Evolutionary conservation across 2,113 vertebrate genomes (phyloP), one percentile per base, ranked within the genome.

Genomic region (Prietella phreatophila): DNA sequence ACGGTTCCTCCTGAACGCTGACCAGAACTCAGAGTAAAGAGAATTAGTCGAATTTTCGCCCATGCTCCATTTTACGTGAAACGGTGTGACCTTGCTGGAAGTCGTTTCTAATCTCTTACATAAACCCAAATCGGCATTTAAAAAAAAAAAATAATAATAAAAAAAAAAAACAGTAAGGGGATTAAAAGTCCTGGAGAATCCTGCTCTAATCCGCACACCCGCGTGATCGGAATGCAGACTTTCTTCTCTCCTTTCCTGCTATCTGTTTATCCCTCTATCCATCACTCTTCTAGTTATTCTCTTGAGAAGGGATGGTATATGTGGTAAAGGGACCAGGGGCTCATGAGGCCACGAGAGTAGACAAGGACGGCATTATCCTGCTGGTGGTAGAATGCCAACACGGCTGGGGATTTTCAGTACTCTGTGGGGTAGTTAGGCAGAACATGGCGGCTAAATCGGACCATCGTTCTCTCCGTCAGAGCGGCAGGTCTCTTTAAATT

Each of bases 131-230:
- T 67, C 61, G 83, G 92, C 89, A 91, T 93, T 90, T 89, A 84
- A 88, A 88, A 47, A 47, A 47, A 6, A 6, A 47, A 47, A n/a
- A n/a, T n/a, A n/a, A n/a, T n/a, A n/a, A 47, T 0, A 47, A 90
- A 90, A 6, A 42, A 47, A 47, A 47, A 47, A 47, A 90, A 91
- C 90, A 78, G 90, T 90, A 88, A 89, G 83, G 56, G 87, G 93
- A 93, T 95, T 93, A 94, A 93, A 65, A 91, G 85, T 92, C 91
- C 61, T 87, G 86, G 89, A 88, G 90, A 95, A 93, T 94, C 91
- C 87, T 89, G 25, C 86, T 91, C 84, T 95, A 93, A 94, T 94
- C 94, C 93, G 91, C 88, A 84, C 25, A 91, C 90, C 86, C 88
- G 1, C 86, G 69, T 92, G 93, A 94, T 95, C 93, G 94, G 94